Evolutionary conservation across 2,113 vertebrate genomes (phyloP).

Genomic region (Halichoeres trimaculatus): DNA sequence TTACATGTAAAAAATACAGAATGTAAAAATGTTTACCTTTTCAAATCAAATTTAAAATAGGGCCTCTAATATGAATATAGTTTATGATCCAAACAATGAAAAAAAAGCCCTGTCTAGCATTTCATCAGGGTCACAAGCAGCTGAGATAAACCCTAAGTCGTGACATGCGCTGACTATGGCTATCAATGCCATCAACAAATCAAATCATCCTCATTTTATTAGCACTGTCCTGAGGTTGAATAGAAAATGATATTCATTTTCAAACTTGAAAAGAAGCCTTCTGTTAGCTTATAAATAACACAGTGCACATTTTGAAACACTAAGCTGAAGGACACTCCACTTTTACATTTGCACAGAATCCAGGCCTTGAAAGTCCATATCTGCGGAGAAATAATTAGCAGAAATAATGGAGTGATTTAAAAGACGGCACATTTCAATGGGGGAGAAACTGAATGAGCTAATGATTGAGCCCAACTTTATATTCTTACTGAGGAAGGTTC

Average conservation of each 20-base stretch:
- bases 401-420: slow-evolving; percentile 57
- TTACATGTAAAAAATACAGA: too few species aligned
- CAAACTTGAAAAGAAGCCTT: slow-evolving; percentile 2
- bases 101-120: background rate
- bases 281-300: background rate
- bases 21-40: too few species aligned
- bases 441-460: slow-evolving; percentile 37
- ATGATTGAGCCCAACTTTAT: slow-evolving; percentile 36
- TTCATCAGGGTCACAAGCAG: background rate
- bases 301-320: slow-evolving; percentile 9
- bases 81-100: background rate
- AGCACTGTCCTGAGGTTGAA: background rate
- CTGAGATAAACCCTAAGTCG: background rate
- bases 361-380: slow-evolving; percentile 21
- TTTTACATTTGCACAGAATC: slow-evolving; percentile 12
- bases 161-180: background rate
- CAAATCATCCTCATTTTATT: background rate
- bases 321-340: slow-evolving; percentile 15
- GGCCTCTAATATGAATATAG: too few species aligned
- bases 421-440: slow-evolving; percentile 49
- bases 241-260: background rate
- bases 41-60: too few species aligned
- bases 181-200: background rate
- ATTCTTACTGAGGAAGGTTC: slow-evolving; percentile 43
- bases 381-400: slow-evolving; percentile 38